Percentiles rank a stretch among this genome's conserved stretches.
These are phyloP conservation scores for Drosophila seguyi DNA, from an alignment of 1,140 invertebrate genomes.

Conservation along the genomic window DNA sequence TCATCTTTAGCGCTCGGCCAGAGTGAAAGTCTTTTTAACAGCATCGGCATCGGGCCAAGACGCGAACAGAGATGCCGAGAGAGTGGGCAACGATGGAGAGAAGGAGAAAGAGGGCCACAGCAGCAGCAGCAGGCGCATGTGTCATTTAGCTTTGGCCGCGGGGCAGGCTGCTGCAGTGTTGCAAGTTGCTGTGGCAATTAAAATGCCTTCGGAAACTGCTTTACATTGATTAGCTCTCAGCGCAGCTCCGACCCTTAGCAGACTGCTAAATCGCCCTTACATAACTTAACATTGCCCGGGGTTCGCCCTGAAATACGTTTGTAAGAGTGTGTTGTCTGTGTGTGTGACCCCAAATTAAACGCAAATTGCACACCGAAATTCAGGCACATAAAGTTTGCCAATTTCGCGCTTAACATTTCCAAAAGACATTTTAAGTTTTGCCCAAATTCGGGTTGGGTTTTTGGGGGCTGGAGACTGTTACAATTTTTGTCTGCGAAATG, in stretches of 20 bases:
- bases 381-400: slow-evolving; percentile 76
- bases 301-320: slow-evolving; percentile 29
- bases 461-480: slow-evolving; percentile 17
- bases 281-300: slow-evolving; percentile 52
- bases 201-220: slow-evolving; percentile 76
- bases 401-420: slow-evolving; percentile 59
- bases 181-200: slow-evolving; percentile 63
- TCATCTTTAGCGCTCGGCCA: slow-evolving; percentile 61
- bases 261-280: slow-evolving; percentile 36
- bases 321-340: neutral
- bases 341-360: slow-evolving; percentile 75
- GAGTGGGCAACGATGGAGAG: slow-evolving; percentile 17
- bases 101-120: slow-evolving; percentile 23
- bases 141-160: slow-evolving; percentile 72
- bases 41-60: slow-evolving; percentile 21
- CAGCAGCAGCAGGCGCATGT: slow-evolving; percentile 54
- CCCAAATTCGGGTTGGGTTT: slow-evolving; percentile 36
- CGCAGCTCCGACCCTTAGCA: slow-evolving; percentile 32
- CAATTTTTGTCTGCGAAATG: slow-evolving; percentile 57
- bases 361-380: slow-evolving; percentile 64
- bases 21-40: slow-evolving; percentile 74
- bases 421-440: slow-evolving; percentile 56
- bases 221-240: slow-evolving; percentile 51
- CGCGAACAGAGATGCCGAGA: slow-evolving; percentile 12
- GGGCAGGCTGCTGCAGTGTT: slow-evolving; percentile 53